Evolutionary conservation across 2,797 vertebrate species (phyloP).

Genomic region (Falco cherrug): DNA sequence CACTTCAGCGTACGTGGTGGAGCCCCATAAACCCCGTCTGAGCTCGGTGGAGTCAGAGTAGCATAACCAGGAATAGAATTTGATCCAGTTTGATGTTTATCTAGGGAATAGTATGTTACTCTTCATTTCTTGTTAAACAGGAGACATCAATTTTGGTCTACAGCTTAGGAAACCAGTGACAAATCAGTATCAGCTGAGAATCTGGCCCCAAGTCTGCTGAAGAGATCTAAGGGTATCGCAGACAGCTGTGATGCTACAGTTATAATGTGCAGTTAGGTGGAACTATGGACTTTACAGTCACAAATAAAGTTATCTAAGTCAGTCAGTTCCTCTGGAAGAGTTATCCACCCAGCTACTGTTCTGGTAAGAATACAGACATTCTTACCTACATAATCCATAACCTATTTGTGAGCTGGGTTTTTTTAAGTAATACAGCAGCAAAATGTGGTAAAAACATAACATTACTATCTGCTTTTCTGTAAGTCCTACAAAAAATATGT

Average conservation of each 20-base stretch:
- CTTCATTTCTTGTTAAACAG: background rate
- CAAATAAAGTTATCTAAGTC: background rate
- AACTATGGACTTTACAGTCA: background rate
- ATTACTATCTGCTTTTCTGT: background rate
- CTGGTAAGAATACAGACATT: background rate
- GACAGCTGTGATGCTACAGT: background rate
- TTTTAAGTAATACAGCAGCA: background rate
- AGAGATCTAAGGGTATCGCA: background rate
- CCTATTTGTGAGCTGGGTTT: background rate
- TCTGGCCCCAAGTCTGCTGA: background rate
- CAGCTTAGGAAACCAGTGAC: background rate
- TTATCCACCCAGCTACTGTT: background rate
- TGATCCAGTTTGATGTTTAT: background rate
- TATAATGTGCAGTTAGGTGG: background rate
- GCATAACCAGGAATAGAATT: background rate
- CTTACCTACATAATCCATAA: background rate
- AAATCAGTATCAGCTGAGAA: background rate
- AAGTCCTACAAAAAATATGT: background rate
- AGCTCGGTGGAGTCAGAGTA: background rate
- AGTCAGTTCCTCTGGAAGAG: background rate
- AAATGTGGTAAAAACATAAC: background rate
- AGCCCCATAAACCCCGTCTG: background rate
- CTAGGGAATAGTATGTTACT: background rate
- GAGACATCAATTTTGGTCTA: background rate
- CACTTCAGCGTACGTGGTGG: background rate